A percentile compares a stretch with the other conserved stretches of the same genome.
Conservation (phyloP, 2,113 vertebrate species). For the human (Homo sapiens) region GRCh38 chr6:3576501-3577000, state of each 20-base stretch:
- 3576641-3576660: neutral
- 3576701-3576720: neutral
- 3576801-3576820: neutral
- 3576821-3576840: neutral
- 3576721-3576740: neutral
- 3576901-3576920: neutral
- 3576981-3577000: neutral
- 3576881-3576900: no score
- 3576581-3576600: no score
- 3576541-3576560: no score
- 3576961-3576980: neutral
- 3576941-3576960: neutral
- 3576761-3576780: neutral
- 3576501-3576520: no score
- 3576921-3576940: neutral
- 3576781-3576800: neutral
- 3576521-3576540: no score
- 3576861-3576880: neutral
- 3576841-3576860: neutral
- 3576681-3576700: neutral
- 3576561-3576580: no score
- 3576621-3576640: neutral
- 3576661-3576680: neutral
- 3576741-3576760: neutral
- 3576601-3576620: no score